Evolutionary conservation across 2,113 vertebrate genomes (phyloP).

Genomic region (Phodopus roborovskii): DNA sequence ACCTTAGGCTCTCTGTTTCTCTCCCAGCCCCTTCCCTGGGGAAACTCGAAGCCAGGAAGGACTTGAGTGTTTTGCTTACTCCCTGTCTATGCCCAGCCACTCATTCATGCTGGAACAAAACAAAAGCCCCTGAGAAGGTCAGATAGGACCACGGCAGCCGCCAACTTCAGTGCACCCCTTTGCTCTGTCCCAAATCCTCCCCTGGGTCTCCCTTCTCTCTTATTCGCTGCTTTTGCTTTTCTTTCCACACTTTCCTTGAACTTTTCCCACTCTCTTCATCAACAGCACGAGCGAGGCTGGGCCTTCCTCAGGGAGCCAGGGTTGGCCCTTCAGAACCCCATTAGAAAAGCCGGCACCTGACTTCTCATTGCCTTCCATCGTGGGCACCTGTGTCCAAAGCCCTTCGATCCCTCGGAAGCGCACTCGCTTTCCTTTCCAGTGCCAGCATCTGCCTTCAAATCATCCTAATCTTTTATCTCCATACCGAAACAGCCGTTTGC

Average conservation of each 20-base stretch:
- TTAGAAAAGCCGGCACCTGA: background rate
- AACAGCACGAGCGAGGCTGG: background rate
- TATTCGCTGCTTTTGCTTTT: background rate
- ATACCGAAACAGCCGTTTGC: background rate
- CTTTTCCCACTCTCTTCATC: background rate
- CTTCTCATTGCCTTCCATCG: background rate
- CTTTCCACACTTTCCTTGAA: background rate
- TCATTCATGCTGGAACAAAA: background rate
- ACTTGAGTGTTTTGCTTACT: background rate
- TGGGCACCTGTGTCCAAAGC: background rate
- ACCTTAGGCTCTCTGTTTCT: background rate
- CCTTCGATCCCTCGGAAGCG: background rate
- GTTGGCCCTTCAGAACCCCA: background rate
- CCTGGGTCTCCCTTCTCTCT: background rate
- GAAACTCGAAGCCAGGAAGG: background rate
- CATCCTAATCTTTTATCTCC: background rate
- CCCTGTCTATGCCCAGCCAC: background rate
- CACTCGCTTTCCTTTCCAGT: background rate
- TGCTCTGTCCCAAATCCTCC: no score
- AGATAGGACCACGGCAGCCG: background rate
- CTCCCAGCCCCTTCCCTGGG: background rate
- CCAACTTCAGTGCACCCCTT: accelerated
- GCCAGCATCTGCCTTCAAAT: background rate
- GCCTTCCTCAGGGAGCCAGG: background rate
- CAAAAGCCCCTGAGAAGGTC: background rate